Evolutionary conservation across 2,797 vertebrate genomes (phyloP), one percentile per base, ranked within the genome.

Genomic region (Acropternis orthonyx): DNA sequence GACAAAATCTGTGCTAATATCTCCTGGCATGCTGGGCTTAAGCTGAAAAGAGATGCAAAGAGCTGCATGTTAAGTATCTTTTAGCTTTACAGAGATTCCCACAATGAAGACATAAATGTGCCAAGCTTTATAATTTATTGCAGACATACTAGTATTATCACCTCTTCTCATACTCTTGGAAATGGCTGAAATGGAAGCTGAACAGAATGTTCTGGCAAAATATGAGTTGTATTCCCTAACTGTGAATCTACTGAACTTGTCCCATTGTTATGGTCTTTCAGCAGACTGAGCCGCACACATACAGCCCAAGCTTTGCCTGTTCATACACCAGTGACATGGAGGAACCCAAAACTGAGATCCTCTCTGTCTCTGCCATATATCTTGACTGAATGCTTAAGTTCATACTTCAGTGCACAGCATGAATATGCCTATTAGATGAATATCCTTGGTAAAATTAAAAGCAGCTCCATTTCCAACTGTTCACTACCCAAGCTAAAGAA

Each of bases 161-260:
- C 34, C 23, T 92, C 72, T 86, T 81, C 59, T 88, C 71, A 27
- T 30, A 68, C 69, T 85, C 49, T 92, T 93, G 74, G 85, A 95
- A 92, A 68, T 54, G 63, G 82, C 82, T 82, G 82, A 91, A 91
- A 74, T 79, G 74, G 71, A 90, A 91, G 71, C 48, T 92, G 88
- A 88, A 96, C 92, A 89, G 89, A 49, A 46, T 95, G 96, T 96
- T 94, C 96, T 94, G 89, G 93, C 95, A 96, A 92, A 94, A 82
- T 28, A 37, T 0, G 27, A 76, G 36, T 88, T 91, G 67, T 46
- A 74, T 74, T 96, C 65, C 83, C 74, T 82, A 23, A 71, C 63
- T 54, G 88, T 68, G 79, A 76, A 90, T 89, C 76, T 81, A 10
- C 10, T 74, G 88, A 79, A 67, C 56, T 16, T 86, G 49, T n/a